Evolutionary conservation across 2,888 invertebrate genomes (phyloP), one percentile per base, ranked within the genome.

Genomic region (Mythimna loreyi): DNA sequence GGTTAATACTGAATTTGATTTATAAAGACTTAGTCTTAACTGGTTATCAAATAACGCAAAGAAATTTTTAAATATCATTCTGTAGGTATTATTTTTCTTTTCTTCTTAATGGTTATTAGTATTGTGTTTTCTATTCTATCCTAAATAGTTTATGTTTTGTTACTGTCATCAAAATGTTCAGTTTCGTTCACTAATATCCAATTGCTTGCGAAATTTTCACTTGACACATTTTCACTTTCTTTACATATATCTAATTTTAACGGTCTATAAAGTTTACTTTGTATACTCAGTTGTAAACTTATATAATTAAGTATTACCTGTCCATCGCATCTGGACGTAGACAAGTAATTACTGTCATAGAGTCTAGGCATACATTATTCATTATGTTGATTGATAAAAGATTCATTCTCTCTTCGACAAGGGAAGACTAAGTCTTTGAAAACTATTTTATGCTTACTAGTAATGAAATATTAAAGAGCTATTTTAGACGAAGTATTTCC

Each of bases 241-340:
- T 33, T 23, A 45, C 61, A 23, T 75, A 70, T 66, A 47, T 49
- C 13, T 59, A 61, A 64, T 55, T 43, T 80, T 69, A 66, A 75
- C 49, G 58, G 71, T 65, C 53, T 63, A 75, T 70, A 63, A 79
- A 79, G 21, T 70, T 25, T 58, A 69, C 52, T 61, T 13, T 56
- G 36, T 49, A 36, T 33, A 23, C 21, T 58, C 43, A 49, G 58
- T 49, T 52, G 65, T 62, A 70, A 75, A 75, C 49, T 43, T 68
- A 52, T 53, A 50, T 62, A n/a, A n/a, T n/a, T n/a, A 59, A n/a
- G 45, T 64, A 23, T 9, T 77, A 59, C 70, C 76, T 62, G 45
- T 55, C 23, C 64, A 77, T 75, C 21, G 9, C 43, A 57, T 52
- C 36, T 58, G 23, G 50, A 67, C 63, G 50, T 19, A 4, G 57